Evolutionary conservation across 2,888 invertebrate genomes (phyloP).

Genomic region (Pasiphila rectangulata): DNA sequence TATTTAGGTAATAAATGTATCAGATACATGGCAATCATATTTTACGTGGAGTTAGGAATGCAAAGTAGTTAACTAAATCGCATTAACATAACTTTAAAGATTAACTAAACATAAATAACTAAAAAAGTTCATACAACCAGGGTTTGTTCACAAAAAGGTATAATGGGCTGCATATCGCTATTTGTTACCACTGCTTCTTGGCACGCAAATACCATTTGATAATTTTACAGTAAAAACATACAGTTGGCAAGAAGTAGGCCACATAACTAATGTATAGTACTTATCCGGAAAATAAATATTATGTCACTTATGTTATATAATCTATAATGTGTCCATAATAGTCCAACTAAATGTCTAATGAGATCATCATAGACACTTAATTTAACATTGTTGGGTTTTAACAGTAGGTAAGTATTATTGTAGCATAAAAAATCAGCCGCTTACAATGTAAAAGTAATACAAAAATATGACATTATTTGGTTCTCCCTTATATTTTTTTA

Average conservation of each 20-base stretch:
- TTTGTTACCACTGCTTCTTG: constrained; percentile 23
- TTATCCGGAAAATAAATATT: neutral
- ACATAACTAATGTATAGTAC: neutral
- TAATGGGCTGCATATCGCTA: constrained; percentile 23
- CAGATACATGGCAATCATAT: neutral
- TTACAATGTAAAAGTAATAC: too few relatives aligned
- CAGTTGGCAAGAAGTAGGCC: constrained; percentile 2
- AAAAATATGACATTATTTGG: too few relatives aligned
- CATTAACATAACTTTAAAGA: constrained; percentile 12
- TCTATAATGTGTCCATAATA: too few relatives aligned
- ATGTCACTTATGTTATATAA: too few relatives aligned
- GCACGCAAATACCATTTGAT: constrained; percentile 29
- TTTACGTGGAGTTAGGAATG: neutral
- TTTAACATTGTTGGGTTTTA: too few relatives aligned
- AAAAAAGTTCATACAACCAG: constrained; percentile 12
- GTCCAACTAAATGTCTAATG: too few relatives aligned
- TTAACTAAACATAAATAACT: constrained; percentile 3
- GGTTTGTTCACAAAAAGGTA: constrained; percentile 17
- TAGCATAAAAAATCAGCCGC: too few relatives aligned
- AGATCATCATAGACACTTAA: too few relatives aligned
- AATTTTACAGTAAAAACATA: constrained; percentile 18
- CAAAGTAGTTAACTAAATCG: constrained; percentile 1
- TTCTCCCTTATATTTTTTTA: too few relatives aligned
- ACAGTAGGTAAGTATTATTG: too few relatives aligned
- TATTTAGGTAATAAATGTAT: neutral